Percentiles rank a stretch among this genome's conserved stretches.
phyloP scores from a whole-genome alignment of 2,797 vertebrate species.

The Lepilemur ruficaudatus region DNA sequence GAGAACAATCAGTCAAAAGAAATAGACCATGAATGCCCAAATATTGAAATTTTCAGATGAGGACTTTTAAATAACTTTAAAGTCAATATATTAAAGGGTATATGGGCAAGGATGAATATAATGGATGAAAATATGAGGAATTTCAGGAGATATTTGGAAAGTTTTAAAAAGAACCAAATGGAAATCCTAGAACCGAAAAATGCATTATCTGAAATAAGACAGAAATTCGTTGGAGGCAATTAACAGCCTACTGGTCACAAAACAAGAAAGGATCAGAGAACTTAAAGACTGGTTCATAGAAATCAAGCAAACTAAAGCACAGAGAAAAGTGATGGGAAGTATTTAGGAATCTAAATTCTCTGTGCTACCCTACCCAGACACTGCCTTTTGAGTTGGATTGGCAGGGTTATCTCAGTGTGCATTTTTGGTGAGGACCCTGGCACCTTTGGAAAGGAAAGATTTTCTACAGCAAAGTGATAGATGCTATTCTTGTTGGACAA shows the following conservation, averaged over 20 bases:
- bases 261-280: background rate
- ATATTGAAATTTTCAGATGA: background rate
- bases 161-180: background rate
- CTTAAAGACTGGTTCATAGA: background rate
- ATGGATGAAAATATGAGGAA: background rate
- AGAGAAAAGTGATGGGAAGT: background rate
- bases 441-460: background rate
- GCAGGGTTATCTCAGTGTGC: background rate
- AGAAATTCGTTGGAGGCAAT: background rate
- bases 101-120: background rate
- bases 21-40: background rate
- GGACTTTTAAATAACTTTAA: background rate
- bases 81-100: background rate
- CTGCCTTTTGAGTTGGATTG: background rate
- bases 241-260: background rate
- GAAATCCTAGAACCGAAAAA: background rate
- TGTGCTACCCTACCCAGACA: background rate
- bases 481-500: background rate
- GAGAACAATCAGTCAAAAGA: background rate
- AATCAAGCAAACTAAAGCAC: background rate
- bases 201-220: background rate
- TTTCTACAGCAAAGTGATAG: background rate
- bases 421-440: background rate
- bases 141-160: constrained; percentile 20
- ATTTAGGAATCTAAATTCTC: background rate